Percentiles rank a stretch among this genome's conserved stretches.
phyloP scores from a whole-genome alignment of 1,140 invertebrate species.

The Limonius californicus region DNA sequence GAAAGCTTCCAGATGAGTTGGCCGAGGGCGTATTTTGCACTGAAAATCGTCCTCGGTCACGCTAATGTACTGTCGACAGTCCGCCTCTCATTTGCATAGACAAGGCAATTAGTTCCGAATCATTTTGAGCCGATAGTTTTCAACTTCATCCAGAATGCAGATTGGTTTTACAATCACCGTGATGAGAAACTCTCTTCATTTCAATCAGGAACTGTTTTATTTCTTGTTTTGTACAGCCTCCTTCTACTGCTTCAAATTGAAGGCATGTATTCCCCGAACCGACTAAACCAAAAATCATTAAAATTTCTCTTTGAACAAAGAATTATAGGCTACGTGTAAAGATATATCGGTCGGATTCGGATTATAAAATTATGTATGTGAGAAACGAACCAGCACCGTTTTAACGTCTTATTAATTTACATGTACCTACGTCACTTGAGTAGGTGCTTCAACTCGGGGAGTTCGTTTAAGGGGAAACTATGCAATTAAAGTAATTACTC shows the following conservation, averaged over 20 bases:
- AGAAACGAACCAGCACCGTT: neutral
- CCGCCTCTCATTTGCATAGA: slow-evolving; percentile 24
- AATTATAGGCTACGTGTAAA: too few species aligned
- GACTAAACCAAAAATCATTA: too few species aligned
- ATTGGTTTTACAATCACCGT: slow-evolving; percentile 1
- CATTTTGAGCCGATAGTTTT: slow-evolving; percentile 24
- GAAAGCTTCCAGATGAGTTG: slow-evolving; percentile 22
- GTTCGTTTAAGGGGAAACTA: slow-evolving; percentile 1
- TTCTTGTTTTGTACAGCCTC: neutral
- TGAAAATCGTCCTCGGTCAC: slow-evolving; percentile 15
- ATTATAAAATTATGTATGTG: slow-evolving; percentile 1
- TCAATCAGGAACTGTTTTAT: neutral
- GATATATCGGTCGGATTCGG: too few species aligned
- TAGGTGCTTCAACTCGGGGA: neutral
- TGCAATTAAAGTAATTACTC: slow-evolving; percentile 1
- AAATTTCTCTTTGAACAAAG: too few species aligned
- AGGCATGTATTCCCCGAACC: too few species aligned
- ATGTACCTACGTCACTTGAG: neutral
- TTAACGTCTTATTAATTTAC: neutral
- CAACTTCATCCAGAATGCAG: slow-evolving; percentile 15
- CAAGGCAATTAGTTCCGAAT: slow-evolving; percentile 22
- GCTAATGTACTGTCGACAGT: slow-evolving; percentile 20
- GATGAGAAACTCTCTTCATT: neutral
- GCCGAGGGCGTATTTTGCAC: slow-evolving; percentile 20
- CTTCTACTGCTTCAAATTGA: too few species aligned